Conservation (phyloP, 35 echinoderm and acorn worm species). For the Holothuria glaberrima region DNA sequence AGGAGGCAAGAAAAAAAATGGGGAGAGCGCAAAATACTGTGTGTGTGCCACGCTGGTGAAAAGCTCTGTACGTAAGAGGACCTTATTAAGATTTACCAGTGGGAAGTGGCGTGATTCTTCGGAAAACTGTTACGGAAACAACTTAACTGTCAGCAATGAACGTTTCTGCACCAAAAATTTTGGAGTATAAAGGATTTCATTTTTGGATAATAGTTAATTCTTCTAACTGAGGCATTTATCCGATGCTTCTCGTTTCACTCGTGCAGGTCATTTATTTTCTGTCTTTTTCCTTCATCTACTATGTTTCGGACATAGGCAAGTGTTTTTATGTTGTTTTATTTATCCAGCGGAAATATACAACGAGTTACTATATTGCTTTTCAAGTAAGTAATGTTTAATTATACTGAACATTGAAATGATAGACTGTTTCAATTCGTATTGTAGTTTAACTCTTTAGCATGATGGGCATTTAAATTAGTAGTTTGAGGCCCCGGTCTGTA, state of each 20-base stretch:
- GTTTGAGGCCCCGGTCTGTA: no score
- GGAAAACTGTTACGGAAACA: no score
- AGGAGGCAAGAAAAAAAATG: no score
- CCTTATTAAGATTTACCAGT: slow-evolving; percentile 22
- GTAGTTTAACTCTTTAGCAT: neutral
- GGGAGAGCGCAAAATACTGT: no score
- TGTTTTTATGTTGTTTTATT: neutral
- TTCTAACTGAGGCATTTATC: no score
- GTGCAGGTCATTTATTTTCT: neutral
- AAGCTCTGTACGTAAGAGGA: slow-evolving; percentile 22
- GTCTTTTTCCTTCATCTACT: neutral
- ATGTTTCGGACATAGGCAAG: neutral
- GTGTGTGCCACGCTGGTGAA: no score
- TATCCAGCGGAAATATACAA: slow-evolving; percentile 37
- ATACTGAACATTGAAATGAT: neutral
- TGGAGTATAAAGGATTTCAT: no score
- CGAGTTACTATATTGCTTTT: no score
- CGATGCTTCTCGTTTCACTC: neutral
- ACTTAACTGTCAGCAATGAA: neutral
- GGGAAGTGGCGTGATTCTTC: slow-evolving; percentile 1
- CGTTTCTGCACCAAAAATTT: no score
- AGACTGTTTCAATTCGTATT: neutral
- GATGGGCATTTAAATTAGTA: neutral
- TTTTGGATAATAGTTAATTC: no score
- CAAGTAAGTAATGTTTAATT: no score